Evolutionary conservation across 2,113 vertebrate genomes (phyloP), one percentile per base, ranked within the genome.

Genomic region (Silurus meridionalis): DNA sequence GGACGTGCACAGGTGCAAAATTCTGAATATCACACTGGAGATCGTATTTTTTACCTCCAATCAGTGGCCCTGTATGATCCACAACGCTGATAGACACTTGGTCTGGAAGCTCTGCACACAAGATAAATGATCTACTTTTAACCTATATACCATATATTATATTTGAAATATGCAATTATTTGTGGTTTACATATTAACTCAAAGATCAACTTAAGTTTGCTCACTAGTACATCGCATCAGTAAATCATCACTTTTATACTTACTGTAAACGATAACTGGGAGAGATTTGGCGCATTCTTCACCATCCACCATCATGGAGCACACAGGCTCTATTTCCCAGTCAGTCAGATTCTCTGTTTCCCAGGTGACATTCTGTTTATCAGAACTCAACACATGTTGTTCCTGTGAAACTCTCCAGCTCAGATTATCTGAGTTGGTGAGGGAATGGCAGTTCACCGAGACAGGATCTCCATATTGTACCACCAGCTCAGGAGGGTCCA

Each of bases 21-120:
- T 87, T 46, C 0, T 0, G 0, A 80, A 95, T 67, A 9, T 93
- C 91, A 92, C 96, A 95, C 80, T n/a, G 63, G 80, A 96, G 86
- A 6, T 80, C 37, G 25, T 91, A 80, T 1, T 28, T 10, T 9
- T 23, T 0, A 0, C 89, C 90, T n/a, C 87, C 91, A 0, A 5
- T 60, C 25, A 72, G 9, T 28, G 71, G 1, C 1, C 15, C 11
- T 1, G 0, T 0, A n/a, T 81, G 0, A 2, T n/a, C 71, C 37
- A n/a, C 0, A 14, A 82, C 4, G 60, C 14, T 87, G 58, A 93
- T 3, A 0, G 1, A 0, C 8, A 89, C 57, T 1, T 1, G 3
- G 2, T 89, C 86, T 90, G 94, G 91, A 79, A 57, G 86, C 80
- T 92, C 94, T 95, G 81, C 48, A 74, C 19, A 64, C 13, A 78